These are phyloP conservation scores for Dinocampus coccinellae DNA, from an alignment of 2,888 invertebrate species.

Conservation along the genomic window DNA sequence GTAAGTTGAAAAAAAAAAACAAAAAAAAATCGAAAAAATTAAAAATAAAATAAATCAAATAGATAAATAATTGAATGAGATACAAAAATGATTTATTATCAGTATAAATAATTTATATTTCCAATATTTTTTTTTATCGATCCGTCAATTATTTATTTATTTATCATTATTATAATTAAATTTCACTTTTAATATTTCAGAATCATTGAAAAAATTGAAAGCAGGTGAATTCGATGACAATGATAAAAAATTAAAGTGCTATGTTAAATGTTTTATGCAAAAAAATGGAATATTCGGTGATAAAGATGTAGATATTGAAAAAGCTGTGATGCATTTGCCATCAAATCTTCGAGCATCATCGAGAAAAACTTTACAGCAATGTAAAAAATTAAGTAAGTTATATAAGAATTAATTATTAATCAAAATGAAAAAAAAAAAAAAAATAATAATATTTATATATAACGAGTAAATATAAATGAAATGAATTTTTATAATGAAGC, in stretches of 20 bases:
- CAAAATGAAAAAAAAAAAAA: too few species aligned
- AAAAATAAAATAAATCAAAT: constrained; percentile 1
- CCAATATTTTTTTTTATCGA: too few species aligned
- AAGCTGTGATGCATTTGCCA: constrained; percentile 54
- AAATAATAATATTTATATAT: too few species aligned
- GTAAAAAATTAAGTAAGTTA: constrained; percentile 55
- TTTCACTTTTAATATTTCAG: constrained; percentile 41
- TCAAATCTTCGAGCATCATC: constrained; percentile 49
- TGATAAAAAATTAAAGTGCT: constrained; percentile 59
- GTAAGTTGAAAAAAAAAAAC: constrained; percentile 46
- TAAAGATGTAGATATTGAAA: constrained; percentile 54
- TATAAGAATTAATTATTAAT: too few species aligned
- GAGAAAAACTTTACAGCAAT: constrained; percentile 49
- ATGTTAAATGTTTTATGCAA: constrained; percentile 58
- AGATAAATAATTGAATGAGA: constrained; percentile 13
- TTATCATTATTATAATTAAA: too few species aligned
- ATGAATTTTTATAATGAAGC: background rate
- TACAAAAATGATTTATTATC: too few species aligned
- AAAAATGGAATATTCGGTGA: constrained; percentile 56
- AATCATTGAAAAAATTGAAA: constrained; percentile 53
- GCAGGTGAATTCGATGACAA: constrained; percentile 53
- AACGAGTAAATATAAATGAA: too few species aligned
- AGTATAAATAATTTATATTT: too few species aligned
- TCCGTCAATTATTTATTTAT: too few species aligned
- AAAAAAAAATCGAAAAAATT: background rate